Evolutionary conservation across 2,797 vertebrate species (phyloP), one percentile per base, ranked within the genome.

Genomic region (Darevskia mixta): DNA sequence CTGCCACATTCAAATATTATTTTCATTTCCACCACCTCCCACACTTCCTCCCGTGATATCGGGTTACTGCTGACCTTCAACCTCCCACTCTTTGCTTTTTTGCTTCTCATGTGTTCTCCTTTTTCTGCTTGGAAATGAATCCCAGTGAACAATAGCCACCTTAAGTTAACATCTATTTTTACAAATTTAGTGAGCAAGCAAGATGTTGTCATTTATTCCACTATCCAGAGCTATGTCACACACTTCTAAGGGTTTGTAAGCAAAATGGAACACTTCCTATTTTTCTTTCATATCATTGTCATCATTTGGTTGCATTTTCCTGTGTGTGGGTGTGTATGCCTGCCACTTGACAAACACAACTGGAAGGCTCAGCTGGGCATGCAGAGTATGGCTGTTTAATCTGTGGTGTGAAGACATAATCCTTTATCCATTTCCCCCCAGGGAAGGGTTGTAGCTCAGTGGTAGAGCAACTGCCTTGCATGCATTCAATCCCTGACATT

Each of bases 21-120:
- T 94, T 93, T 86, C 35, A 23, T 67, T 80, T 86, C 11, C 82
- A n/a, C 11, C 82, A n/a, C 11, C 81, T 92, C 86, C 90, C 88
- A 92, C 84, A 5, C 90, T 96, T 94, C 94, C 91, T 96, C 79
- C 79, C n/a, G 64, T 72, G 83, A 85, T 61, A 86, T 45, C 77
- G 92, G 64, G 81, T 79, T 87, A 38, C 90, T 35, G 79, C 82
- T 93, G 91, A 94, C 92, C 87, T 95, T 94, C 87, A 0, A 0
- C 67, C 69, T 91, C 88, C 85, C 49, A 80, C 1, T 7, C 23
- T 76, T 32, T 72, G 86, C 69, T n/a, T n/a, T 43, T 87, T 91
- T 90, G 79, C 84, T 35, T n/a, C 80, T 18, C 8, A 73, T 82
- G 90, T 82, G 13, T 7, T 20, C 18, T 66, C 10, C 83, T 69